Evolutionary conservation across 1,140 invertebrate species (phyloP), one percentile per base, ranked within the genome.

Genomic region (Cotesia vestalis): DNA sequence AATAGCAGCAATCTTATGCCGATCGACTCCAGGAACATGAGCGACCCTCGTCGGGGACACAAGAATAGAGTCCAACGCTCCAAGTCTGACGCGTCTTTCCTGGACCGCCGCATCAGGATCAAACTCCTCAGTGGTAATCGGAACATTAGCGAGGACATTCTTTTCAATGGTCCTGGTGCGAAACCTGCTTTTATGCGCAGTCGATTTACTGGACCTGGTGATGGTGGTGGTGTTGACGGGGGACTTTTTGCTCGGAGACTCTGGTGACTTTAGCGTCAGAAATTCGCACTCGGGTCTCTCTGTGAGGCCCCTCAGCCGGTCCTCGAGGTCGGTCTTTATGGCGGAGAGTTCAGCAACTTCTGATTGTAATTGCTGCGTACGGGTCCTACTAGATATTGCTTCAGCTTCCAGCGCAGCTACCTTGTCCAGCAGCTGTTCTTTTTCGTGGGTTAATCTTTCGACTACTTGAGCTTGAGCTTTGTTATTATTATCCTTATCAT

Each of bases 1-100:
- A 83, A 96, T 95, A 79, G 94, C 93, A 74, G 92, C 89, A 78
- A 95, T 92, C 84, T 94, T 94, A 72, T 89, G 90, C 27, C 90
- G 89, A 82, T 93, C 91, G 1, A 87, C 80, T 57, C 85, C 78
- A 38, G 77, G 79, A 4, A 84, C 76, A 36, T 85, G 74, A 36
- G 77, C 68, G 3, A 86, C 79, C 35, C 83, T 76, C 3, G 77
- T 80, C 27, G 86, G 86, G 40, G 86, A 87, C 27, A 86, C 75
- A 3, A 87, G 75, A 62, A 86, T 78, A 17, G 84, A 85, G 71
- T 87, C 86, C n/a, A 87, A 75, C 3, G 85, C 84, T 0, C 86
- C 86, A 2, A 87, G 76, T 20, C 83, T 78, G 9, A 80, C 78
- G 67, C 84, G 78, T 73, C 81, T 83, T 52, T 85, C 83, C 52